Evolutionary conservation across 2,113 vertebrate genomes (phyloP), one percentile per base, ranked within the genome.

Genomic region (Varanus komodoensis): DNA sequence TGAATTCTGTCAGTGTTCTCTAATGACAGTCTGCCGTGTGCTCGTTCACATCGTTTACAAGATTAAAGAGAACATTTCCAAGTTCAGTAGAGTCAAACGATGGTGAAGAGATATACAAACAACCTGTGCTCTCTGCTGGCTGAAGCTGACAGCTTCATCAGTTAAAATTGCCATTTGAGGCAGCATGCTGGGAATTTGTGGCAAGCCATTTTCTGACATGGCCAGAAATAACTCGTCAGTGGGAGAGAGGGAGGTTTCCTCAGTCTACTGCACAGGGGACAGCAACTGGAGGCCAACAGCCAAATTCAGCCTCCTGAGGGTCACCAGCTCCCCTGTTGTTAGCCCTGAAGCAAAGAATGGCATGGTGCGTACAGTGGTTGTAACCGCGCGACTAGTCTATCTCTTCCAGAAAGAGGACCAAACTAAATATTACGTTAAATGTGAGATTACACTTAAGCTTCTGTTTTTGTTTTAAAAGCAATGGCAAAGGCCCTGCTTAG

Each of bases 11-110:
- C 44, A 25, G 25, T 3, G 21, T 79, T 50, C 44, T 79, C 44
- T 79, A 79, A 69, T 14, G 38, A 61, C 29, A 68, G 64, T 14
- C 25, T 69, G 64, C 4, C 29, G 38, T 29, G 44, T 84, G 27
- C 48, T 48, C 69, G 44, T 84, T 84, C 64, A 50, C 25, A 32
- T 69, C 38, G 48, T 69, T 48, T 44, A 48, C 27, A 48, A 69
- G 82, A 84, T 84, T 84, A 69, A 69, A 67, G 67, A 48, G 64
- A 84, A 69, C 14, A 84, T 69, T 50, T 84, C 82, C 80, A 69
- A 84, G 82, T 84, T 84, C 38, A 84, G 34, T 44, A 8, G 6
- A 50, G 23, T 69, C 64, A 84, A 84, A 48, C 8, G 38, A 79
- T 79, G 38, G 38, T 69, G 64, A 29, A 68, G 1, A 27, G 15